Conservation (phyloP, 2,797 vertebrate species). For the Sebastes melanostomus region DNA sequence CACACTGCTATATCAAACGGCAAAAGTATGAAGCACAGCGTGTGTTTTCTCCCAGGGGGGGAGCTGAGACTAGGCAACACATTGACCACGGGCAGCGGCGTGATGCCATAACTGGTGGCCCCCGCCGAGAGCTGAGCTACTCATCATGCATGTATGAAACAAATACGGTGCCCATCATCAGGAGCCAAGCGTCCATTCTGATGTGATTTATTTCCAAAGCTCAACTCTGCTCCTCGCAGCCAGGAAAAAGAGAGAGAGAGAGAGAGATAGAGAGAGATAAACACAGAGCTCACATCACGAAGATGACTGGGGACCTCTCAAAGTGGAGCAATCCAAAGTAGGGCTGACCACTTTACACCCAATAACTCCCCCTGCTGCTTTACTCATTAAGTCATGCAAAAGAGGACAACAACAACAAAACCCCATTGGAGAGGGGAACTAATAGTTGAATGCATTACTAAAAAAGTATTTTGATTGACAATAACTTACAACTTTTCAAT, state of each 20-base stretch:
- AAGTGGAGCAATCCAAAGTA: conserved; percentile 84
- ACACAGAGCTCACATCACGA: conserved; percentile 66
- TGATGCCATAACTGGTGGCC: conserved; percentile 59
- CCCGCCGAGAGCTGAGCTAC: conserved; percentile 63
- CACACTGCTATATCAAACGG: conserved; percentile 58
- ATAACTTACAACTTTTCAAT: background rate
- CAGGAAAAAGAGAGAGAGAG: conserved; percentile 53
- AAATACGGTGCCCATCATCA: conserved; percentile 67
- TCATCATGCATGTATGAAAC: conserved; percentile 77
- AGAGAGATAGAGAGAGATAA: conserved; percentile 52
- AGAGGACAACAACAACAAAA: conserved; percentile 64
- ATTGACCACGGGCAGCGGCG: conserved; percentile 55
- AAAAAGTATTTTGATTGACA: background rate
- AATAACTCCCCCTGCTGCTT: conserved; percentile 53
- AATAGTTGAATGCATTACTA: conserved; percentile 18
- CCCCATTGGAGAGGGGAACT: conserved; percentile 23
- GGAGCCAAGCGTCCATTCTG: conserved; percentile 75
- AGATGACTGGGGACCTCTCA: conserved; percentile 77
- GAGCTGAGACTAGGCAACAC: conserved; percentile 41
- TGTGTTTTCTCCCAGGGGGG: conserved; percentile 54
- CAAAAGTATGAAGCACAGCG: conserved; percentile 58
- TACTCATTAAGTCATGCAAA: conserved; percentile 78
- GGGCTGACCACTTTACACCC: conserved; percentile 75
- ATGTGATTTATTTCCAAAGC: conserved; percentile 80
- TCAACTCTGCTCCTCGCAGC: conserved; percentile 62